Percentiles rank a stretch among this genome's conserved stretches.
phyloP scores from a whole-genome alignment of 2,113 vertebrate species.

The Nothocercus julius region DNA sequence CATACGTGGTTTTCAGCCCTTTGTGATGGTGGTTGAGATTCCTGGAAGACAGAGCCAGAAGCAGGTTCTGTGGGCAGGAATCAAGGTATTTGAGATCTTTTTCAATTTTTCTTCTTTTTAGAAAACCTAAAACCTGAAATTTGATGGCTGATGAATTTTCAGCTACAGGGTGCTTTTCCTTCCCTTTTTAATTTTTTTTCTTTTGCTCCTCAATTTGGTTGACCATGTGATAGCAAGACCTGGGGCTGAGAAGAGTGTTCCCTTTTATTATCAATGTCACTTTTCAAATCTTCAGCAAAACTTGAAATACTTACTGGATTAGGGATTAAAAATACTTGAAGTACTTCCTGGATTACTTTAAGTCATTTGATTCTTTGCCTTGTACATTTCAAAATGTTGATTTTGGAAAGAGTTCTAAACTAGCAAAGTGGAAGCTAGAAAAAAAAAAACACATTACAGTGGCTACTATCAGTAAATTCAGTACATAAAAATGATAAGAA shows the following conservation, averaged over 20 bases:
- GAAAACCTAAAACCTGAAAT: neutral
- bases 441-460: neutral
- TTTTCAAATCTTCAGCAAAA: neutral
- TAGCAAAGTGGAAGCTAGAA: neutral
- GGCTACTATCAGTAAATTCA: neutral
- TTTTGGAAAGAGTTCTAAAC: neutral
- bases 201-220: neutral
- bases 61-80: neutral
- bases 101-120: neutral
- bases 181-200: neutral
- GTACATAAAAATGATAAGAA: neutral
- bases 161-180: neutral
- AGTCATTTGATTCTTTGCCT: neutral
- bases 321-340: neutral
- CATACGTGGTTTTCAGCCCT: neutral
- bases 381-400: neutral
- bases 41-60: neutral
- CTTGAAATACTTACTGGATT: neutral
- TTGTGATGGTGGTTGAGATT: neutral
- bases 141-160: neutral
- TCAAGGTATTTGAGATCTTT: neutral
- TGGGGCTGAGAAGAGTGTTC: rapidly evolving
- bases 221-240: neutral
- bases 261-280: neutral
- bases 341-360: neutral